These are phyloP conservation scores for Paguma larvata DNA, from an alignment of 2,797 vertebrate genomes.

Conservation along the genomic window DNA sequence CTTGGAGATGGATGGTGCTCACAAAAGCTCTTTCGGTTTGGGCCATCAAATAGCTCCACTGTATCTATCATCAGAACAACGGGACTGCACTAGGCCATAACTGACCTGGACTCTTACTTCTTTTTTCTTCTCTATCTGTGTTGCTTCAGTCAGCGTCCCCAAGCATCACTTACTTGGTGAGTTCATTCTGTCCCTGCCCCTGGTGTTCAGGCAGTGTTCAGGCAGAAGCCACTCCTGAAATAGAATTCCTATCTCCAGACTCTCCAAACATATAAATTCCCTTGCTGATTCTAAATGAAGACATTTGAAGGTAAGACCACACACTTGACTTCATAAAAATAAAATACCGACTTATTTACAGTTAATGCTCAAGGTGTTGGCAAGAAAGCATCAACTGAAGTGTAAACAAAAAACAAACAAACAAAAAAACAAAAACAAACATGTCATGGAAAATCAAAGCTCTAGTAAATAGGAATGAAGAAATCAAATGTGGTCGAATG, in stretches of 20 bases:
- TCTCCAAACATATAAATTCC: not conserved
- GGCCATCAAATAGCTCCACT: not conserved
- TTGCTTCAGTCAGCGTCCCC: not conserved
- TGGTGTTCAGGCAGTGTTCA: not conserved
- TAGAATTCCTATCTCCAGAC: not conserved
- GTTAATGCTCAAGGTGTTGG: not conserved
- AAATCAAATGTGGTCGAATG: not conserved
- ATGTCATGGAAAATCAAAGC: not conserved
- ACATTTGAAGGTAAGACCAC: not conserved
- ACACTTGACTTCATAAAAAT: not conserved
- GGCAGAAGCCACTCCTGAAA: not conserved
- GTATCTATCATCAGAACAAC: not conserved
- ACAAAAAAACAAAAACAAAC: not conserved
- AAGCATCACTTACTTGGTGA: not conserved
- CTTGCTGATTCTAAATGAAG: conserved; percentile 25
- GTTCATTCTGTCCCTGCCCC: not conserved
- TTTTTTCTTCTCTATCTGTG: not conserved
- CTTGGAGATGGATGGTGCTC: not conserved
- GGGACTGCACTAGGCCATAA: not conserved
- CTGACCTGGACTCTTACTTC: not conserved
- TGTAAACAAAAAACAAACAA: not conserved
- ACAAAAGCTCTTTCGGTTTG: not conserved
- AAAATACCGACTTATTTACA: not conserved
- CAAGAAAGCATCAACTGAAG: not conserved
- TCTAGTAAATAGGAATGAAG: not conserved